Evolutionary conservation across 2,797 vertebrate species (phyloP).

Genomic region (Manis pentadactyla): DNA sequence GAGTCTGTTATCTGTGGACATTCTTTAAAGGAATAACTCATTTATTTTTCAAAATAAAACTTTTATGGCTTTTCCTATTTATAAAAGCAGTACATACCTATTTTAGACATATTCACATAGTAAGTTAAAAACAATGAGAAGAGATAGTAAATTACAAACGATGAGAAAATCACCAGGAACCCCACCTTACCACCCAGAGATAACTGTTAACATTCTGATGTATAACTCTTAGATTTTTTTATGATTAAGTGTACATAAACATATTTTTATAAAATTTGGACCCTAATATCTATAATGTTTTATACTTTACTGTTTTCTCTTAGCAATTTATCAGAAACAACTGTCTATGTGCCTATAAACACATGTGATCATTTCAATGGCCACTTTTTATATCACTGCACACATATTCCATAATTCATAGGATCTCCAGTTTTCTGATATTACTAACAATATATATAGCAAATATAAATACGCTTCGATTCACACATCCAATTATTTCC

Average conservation of each 20-base stretch:
- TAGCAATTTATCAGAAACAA: neutral
- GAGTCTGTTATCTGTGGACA: neutral
- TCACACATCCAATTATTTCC: neutral
- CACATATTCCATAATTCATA: neutral
- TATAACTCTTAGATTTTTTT: neutral
- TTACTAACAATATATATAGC: neutral
- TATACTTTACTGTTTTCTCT: neutral
- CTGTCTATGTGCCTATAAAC: neutral
- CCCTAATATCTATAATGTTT: neutral
- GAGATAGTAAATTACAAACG: neutral
- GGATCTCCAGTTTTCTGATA: neutral
- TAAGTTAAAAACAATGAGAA: neutral
- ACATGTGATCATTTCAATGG: neutral
- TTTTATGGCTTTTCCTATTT: neutral
- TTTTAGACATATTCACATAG: neutral
- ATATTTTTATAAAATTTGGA: constrained; percentile 1
- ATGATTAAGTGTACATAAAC: neutral
- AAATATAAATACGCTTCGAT: neutral
- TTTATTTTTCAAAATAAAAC: neutral
- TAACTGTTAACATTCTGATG: neutral
- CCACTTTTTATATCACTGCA: neutral
- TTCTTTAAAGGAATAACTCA: neutral
- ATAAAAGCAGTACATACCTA: neutral
- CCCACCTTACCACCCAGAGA: neutral
- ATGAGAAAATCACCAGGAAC: neutral